Base-by-base conservation (phyloP, 2,888 invertebrate species). In the Acanthosepion lycidas region DNA sequence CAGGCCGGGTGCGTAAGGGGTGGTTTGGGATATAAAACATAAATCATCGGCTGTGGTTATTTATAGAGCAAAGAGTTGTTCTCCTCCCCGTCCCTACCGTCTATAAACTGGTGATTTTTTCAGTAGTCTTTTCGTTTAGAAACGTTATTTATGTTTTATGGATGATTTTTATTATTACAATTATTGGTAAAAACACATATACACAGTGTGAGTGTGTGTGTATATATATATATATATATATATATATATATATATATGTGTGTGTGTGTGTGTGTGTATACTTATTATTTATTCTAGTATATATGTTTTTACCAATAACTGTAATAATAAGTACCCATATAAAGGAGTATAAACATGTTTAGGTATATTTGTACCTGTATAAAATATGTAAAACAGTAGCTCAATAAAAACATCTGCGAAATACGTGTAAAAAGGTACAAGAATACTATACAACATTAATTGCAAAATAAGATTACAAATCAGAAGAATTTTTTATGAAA, bases 131-230 rank as follows among this genome's bases (percentile, higher is more conserved):
- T 78, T 78, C n/a, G 78, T 28, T n/a, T 78, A 78, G 28, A 78
- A 78, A n/a, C 78, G n/a, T 78, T 78, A 78, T 78, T 78, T 78
- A 78, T 78, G n/a, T n/a, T 78, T 78, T 78, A 78, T 78, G n/a
- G n/a, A 12, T n/a, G 12, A 42, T 42, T 42, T 42, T 42, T 42
- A 42, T 42, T n/a, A 78, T n/a, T n/a, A 78, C 78, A n/a, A 78
- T 78, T n/a, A 78, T 78, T 78, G 42, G 42, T 42, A 78, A n/a
- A 78, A 78, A 78, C 20, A 20, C 15, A n/a, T 78, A 78, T n/a
- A n/a, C 12, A n/a, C 6, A n/a, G 23, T n/a, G 28, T n/a, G n/a
- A n/a, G 12, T n/a, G 2, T 4, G 2, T 64, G 6, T 28, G 5
- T 64, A 64, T 28, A 28, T 28, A 28, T 28, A 28, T 28, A 64